A percentile compares a stretch with the other conserved stretches of the same genome.
These are phyloP conservation scores for Biston stratarius DNA, from an alignment of 2,888 invertebrate genomes.

Conservation along the genomic window DNA sequence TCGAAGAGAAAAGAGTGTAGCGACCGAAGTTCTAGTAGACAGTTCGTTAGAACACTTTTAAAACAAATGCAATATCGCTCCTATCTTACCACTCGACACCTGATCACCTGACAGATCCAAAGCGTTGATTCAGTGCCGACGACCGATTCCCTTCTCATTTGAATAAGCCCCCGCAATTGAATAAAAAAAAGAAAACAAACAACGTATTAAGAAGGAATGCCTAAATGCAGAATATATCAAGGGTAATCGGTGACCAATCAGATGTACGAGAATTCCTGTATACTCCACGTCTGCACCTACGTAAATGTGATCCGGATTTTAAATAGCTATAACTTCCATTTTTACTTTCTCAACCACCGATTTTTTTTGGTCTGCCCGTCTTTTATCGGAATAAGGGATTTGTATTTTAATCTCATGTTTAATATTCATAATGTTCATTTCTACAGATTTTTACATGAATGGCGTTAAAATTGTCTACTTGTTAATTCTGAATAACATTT, in stretches of 20 bases:
- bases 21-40: conserved; percentile 19
- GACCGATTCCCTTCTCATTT: conserved; percentile 70
- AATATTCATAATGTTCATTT: conserved; percentile 17
- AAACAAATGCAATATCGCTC: conserved; percentile 33
- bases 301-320: conserved; percentile 34
- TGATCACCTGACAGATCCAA: conserved; percentile 30
- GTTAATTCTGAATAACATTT: conserved; percentile 25
- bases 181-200: conserved; percentile 56
- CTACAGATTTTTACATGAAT: conserved; percentile 9
- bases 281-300: conserved; percentile 37
- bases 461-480: conserved; percentile 20
- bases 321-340: conserved; percentile 3
- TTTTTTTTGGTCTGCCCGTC: conserved; percentile 24
- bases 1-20: conserved; percentile 42
- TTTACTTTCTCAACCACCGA: conserved; percentile 2
- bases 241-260: conserved; percentile 45
- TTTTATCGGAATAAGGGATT: conserved; percentile 22
- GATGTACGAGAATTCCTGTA: conserved; percentile 34
- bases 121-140: conserved; percentile 63
- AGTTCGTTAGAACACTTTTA: conserved; percentile 16
- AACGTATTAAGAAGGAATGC: conserved; percentile 39
- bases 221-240: conserved; percentile 46
- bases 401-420: conserved; percentile 18
- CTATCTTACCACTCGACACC: conserved; percentile 46
- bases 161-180: conserved; percentile 69